Conservation (phyloP, 2,113 vertebrate genomes). For the Toxotes chatareus region DNA sequence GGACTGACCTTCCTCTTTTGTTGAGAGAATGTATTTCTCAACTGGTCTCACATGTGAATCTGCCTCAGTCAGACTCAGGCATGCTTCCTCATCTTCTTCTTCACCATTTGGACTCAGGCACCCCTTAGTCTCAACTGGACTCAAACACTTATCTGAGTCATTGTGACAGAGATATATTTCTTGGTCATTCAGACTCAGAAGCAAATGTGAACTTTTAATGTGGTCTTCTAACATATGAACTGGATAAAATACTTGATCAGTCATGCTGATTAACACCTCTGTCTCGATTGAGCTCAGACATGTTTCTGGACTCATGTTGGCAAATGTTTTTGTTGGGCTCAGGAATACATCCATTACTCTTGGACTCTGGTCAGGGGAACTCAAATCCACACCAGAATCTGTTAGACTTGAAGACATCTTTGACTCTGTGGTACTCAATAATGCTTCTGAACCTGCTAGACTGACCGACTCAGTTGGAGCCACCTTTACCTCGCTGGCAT, state of each 20-base stretch:
- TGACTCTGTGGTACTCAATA: constrained; percentile 1
- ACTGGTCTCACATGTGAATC: not conserved
- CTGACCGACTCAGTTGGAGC: not conserved
- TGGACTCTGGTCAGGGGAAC: not conserved
- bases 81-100: constrained; percentile 21
- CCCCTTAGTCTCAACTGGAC: not conserved
- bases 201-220: not conserved
- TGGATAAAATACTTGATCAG: not conserved
- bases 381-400: constrained; percentile 25
- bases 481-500: not conserved
- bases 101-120: constrained; percentile 6
- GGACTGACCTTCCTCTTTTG: constrained; percentile 21
- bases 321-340: not conserved
- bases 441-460: not conserved
- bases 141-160: not conserved
- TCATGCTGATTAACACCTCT: not conserved
- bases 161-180: not conserved
- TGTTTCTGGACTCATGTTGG: not conserved
- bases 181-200: not conserved
- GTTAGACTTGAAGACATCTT: not conserved
- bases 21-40: constrained; percentile 33
- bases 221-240: constrained; percentile 1
- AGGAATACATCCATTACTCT: not conserved
- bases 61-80: constrained; percentile 35
- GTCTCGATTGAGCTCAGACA: constrained; percentile 12